Conservation (phyloP, 2,888 invertebrate species). For the Trisateles emortualis region DNA sequence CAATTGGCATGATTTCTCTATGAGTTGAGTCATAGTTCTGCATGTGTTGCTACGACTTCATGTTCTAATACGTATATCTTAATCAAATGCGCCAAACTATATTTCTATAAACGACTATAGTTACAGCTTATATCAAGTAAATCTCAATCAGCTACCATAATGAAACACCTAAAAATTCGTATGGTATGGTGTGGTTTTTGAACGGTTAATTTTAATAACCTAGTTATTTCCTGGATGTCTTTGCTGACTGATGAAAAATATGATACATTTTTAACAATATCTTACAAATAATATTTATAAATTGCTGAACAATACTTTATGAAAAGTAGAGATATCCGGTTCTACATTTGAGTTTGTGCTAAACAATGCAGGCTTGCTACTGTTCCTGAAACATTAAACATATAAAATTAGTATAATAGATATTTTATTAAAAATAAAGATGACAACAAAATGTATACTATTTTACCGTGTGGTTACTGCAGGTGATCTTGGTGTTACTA, state of each 20-base stretch:
- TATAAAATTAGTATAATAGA: not conserved
- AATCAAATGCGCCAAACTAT: too few relatives aligned
- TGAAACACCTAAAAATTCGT: too few relatives aligned
- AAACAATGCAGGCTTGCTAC: slow-evolving; percentile 72
- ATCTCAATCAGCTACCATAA: too few relatives aligned
- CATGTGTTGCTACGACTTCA: too few relatives aligned
- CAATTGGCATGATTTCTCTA: too few relatives aligned
- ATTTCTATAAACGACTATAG: too few relatives aligned
- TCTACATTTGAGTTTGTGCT: slow-evolving; percentile 87
- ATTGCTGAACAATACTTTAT: slow-evolving; percentile 89
- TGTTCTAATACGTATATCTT: too few relatives aligned
- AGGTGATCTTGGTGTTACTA: slow-evolving; percentile 90
- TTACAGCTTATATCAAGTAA: too few relatives aligned
- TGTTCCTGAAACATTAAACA: slow-evolving; percentile 64
- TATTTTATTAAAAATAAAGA: not conserved
- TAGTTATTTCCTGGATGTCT: not conserved
- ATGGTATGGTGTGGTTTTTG: too few relatives aligned
- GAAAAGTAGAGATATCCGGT: slow-evolving; percentile 90
- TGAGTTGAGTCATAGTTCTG: too few relatives aligned
- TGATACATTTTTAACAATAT: not conserved
- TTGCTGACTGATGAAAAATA: not conserved
- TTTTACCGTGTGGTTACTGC: slow-evolving; percentile 56
- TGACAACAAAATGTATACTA: slow-evolving; percentile 6
- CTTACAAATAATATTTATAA: slow-evolving; percentile 51
- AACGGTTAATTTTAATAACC: too few relatives aligned